Base-by-base conservation (phyloP, 2,797 vertebrate species). In the Sebastes kiyomatsui region DNA sequence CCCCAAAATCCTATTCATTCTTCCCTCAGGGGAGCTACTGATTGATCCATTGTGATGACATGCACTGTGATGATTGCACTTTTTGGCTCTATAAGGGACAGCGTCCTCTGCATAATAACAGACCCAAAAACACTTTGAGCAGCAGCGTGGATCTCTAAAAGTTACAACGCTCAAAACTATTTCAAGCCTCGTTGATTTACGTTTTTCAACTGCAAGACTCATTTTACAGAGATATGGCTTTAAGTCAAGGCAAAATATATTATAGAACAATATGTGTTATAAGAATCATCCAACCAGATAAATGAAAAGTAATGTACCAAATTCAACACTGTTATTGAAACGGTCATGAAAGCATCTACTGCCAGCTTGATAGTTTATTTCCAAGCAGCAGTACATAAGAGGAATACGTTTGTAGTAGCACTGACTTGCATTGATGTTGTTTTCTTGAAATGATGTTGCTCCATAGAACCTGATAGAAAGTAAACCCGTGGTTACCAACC, bases 161-260 rank as follows among this genome's bases (percentile, higher is more conserved):
- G 64, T 59, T 77, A 64, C 58, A 55, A 38, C 0, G 0, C 28
- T 61, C 71, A 20, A 46, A 73, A 84, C 70, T 64, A 52, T 62
- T 80, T 84, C 68, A 75, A 10, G 46, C 59, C 66, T 6, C n/a
- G 60, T 16, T 69, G 80, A 73, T 83, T 79, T 23, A 12, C 20
- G 2, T 72, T 81, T 72, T 61, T 27, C 0, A 75, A 59, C 22
- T 58, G 5, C 32, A 16, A 38, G 11, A 49, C 20, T 61, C 1
- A 46, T 82, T 84, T 80, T 54, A 60, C n/a, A 82, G 68, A 35
- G 6, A 58, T n/a, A 22, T 72, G 76, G 5, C 61, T 81, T 56
- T 38, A 68, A 73, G 42, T 62, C 16, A 30, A 62, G 11, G 12
- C 38, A 28, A 42, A 73, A 6, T 46, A 28, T 35, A 13, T 12